These are phyloP conservation scores for Odontomachus brunneus DNA, from an alignment of 1,140 invertebrate species.

Conservation along the genomic window DNA sequence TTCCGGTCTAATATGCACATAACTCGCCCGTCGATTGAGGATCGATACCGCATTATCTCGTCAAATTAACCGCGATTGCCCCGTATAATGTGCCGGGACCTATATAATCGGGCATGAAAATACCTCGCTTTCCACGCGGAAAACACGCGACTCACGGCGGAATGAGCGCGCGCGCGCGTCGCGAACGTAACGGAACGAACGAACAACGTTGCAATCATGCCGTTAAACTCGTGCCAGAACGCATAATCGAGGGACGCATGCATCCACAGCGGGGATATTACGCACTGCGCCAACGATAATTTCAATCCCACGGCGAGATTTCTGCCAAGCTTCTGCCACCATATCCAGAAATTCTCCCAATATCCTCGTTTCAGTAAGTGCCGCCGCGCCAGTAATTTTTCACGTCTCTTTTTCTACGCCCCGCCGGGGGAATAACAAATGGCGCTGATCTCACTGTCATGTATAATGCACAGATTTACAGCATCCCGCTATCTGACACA, in stretches of 20 bases:
- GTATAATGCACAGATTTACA: constrained; percentile 78
- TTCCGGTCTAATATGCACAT: constrained; percentile 26
- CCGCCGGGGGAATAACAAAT: constrained; percentile 68
- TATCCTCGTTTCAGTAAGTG: constrained; percentile 71
- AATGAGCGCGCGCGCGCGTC: too few species aligned
- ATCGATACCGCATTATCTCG: constrained; percentile 49
- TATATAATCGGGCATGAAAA: constrained; percentile 34
- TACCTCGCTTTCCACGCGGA: constrained; percentile 10
- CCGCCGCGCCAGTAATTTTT: constrained; percentile 69
- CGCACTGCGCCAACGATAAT: constrained; percentile 65
- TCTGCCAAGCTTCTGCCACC: constrained; percentile 57
- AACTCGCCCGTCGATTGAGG: constrained; percentile 35
- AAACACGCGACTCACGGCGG: constrained; percentile 13
- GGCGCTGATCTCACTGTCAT: constrained; percentile 73
- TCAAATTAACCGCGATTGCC: constrained; percentile 44
- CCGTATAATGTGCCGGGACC: neutral
- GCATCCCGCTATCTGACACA: constrained; percentile 72
- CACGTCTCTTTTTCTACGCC: constrained; percentile 63
- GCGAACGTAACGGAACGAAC: too few species aligned
- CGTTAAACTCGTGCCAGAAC: constrained; percentile 24
- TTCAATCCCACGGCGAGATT: constrained; percentile 60
- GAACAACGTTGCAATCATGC: constrained; percentile 43
- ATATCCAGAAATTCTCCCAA: constrained; percentile 52
- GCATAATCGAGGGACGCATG: constrained; percentile 17
- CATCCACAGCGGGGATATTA: constrained; percentile 25